These are phyloP conservation scores for Leptobrachium leishanense DNA, from an alignment of 2,113 vertebrate genomes.

Conservation along the genomic window DNA sequence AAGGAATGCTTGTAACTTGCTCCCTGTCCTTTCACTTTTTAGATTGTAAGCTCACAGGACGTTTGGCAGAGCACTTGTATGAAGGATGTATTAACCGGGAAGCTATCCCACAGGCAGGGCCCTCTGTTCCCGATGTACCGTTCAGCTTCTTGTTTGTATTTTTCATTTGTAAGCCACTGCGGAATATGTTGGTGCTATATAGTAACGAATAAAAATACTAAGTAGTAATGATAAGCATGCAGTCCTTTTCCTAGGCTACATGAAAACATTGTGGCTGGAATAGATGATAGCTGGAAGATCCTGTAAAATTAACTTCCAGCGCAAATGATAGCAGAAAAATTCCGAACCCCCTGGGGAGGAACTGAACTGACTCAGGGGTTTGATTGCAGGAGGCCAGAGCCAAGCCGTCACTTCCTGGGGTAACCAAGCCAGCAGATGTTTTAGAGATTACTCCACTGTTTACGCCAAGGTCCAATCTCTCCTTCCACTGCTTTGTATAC, in stretches of 20 bases:
- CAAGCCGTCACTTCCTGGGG: slow-evolving; percentile 28
- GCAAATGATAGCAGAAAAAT: slow-evolving; percentile 27
- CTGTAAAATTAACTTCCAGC: slow-evolving; percentile 28
- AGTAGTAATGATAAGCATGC: too few relatives aligned
- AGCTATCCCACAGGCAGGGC: too few relatives aligned
- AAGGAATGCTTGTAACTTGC: too few relatives aligned
- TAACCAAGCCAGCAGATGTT: slow-evolving; percentile 23
- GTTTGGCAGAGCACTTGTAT: too few relatives aligned
- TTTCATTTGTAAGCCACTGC: too few relatives aligned
- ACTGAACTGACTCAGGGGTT: slow-evolving; percentile 12
- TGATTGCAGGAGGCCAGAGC: background rate
- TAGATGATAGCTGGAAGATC: slow-evolving; percentile 30
- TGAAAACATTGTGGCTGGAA: slow-evolving; percentile 31
- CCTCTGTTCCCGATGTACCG: too few relatives aligned
- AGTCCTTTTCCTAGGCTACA: slow-evolving; percentile 15
- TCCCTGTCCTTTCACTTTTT: too few relatives aligned
- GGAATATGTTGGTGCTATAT: too few relatives aligned
- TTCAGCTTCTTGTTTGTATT: too few relatives aligned
- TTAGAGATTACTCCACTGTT: slow-evolving; percentile 20
- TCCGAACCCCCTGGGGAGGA: slow-evolving; percentile 30
- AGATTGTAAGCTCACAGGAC: too few relatives aligned
- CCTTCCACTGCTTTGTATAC: slow-evolving; percentile 18
- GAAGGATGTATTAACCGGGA: too few relatives aligned
- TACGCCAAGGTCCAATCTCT: slow-evolving; percentile 29
- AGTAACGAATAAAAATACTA: too few relatives aligned